phyloP scores from a whole-genome alignment of 2,888 invertebrate genomes.

The Melipona beecheii region DNA sequence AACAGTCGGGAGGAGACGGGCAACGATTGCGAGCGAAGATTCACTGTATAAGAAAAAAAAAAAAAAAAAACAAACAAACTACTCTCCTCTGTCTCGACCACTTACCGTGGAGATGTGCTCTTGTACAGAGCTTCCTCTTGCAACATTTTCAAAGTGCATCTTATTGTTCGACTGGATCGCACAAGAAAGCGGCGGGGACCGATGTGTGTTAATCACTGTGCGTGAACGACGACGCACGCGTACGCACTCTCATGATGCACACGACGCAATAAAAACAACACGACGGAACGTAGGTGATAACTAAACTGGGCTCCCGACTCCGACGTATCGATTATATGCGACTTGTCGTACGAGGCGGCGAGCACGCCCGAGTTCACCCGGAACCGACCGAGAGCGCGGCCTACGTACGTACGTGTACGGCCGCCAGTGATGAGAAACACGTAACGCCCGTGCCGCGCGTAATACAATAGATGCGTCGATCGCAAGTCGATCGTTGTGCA shows the following conservation, averaged over 20 bases:
- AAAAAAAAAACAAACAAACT: too few species aligned
- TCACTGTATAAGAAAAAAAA: neutral
- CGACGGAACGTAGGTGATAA: constrained; percentile 64
- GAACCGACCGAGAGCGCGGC: constrained; percentile 51
- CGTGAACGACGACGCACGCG: constrained; percentile 45
- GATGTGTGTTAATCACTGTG: constrained; percentile 24
- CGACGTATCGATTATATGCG: constrained; percentile 66
- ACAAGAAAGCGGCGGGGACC: constrained; percentile 25
- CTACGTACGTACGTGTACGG: constrained; percentile 35
- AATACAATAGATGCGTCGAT: constrained; percentile 55
- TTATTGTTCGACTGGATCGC: constrained; percentile 64
- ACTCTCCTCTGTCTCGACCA: constrained; percentile 36
- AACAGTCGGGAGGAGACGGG: constrained; percentile 22
- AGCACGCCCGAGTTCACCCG: constrained; percentile 48
- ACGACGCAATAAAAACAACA: constrained; percentile 55
- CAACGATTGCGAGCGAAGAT: constrained; percentile 9
- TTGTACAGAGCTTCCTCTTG: constrained; percentile 80
- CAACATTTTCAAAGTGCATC: constrained; percentile 79
- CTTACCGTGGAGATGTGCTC: constrained; percentile 77
- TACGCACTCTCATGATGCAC: constrained; percentile 57
- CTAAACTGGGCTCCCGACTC: constrained; percentile 60
- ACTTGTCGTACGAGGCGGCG: constrained; percentile 57
- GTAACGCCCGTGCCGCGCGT: constrained; percentile 46
- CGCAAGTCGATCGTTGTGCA: constrained; percentile 51
- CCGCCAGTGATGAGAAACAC: constrained; percentile 33